Evolutionary conservation across 2,888 invertebrate genomes (phyloP), one percentile per base, ranked within the genome.

Genomic region (Polyploca ridens): DNA sequence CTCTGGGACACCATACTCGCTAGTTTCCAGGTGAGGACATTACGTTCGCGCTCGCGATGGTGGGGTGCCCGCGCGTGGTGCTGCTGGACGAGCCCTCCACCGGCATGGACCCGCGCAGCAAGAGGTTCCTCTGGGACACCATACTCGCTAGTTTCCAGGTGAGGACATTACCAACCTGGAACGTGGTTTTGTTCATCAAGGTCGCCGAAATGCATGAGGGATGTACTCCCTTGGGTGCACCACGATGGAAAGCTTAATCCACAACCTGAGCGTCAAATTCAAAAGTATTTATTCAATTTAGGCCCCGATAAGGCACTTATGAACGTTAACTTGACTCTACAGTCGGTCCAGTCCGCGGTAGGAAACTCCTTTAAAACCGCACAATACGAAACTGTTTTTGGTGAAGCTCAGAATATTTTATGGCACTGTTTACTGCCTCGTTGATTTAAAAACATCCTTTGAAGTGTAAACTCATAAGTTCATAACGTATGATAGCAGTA

Each of bases 61-160:
- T 98, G 63, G 98, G 98, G 38, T 94, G 95, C 63, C 97, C 97
- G 3, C 95, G 96, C 69, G 95, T 98, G 35, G 97, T 98, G 63
- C 93, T 98, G 63, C 94, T 98, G 88, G 98, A 98, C 83, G 98
- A 98, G 83, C 98, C 98, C 0, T 97, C 97, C 76, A 97, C 97
- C 35, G 97, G 97, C 67, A 97, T 98, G 97, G 98, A 98, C 91
- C 98, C 98, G 0, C 94, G 97, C 72, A 97, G 97, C 73, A 98
- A 98, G 85, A 90, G 97, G 67, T 97, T 97, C 89, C 92, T 97
- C 14, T 97, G 97, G 97, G 97, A 97, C 85, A 97, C 97, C 62
- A 97, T 97, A 73, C 93, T 97, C 69, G 96, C 96, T 61, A 97
- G 96, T 91, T 97, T 97, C 88, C 96, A 97, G 95, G 96, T 96